Percentiles rank a stretch among this genome's conserved stretches.
These are phyloP conservation scores for Oreochromis aureus DNA, from an alignment of 2,113 vertebrate genomes.

Conservation along the genomic window DNA sequence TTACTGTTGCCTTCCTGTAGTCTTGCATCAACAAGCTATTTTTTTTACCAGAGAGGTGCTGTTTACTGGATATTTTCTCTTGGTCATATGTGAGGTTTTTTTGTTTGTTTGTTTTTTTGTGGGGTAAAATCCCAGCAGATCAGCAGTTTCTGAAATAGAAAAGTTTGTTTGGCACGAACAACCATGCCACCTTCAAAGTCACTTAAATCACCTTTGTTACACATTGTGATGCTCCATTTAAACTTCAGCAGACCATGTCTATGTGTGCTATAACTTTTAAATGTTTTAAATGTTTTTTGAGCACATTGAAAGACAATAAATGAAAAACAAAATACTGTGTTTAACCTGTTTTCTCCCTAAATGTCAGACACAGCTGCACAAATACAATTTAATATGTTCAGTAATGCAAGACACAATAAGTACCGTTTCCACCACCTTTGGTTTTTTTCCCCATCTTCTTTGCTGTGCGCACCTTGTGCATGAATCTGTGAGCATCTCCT, in stretches of 20 bases:
- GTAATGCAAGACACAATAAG: not conserved
- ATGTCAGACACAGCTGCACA: not conserved
- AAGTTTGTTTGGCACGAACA: not conserved
- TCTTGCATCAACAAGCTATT: rapidly evolving
- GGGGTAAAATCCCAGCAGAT: not conserved
- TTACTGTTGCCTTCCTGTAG: not conserved
- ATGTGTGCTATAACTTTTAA: not conserved
- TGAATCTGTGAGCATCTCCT: not conserved
- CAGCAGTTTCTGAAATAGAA: not conserved
- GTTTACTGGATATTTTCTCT: not conserved
- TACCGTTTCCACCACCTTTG: rapidly evolving
- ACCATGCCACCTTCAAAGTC: not conserved
- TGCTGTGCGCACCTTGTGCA: not conserved
- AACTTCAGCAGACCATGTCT: not conserved
- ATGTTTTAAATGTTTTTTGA: not conserved
- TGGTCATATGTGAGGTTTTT: not conserved
- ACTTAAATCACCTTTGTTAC: not conserved
- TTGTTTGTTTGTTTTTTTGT: not conserved
- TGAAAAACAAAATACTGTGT: not conserved
- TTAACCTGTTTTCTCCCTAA: not conserved
- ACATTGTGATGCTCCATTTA: not conserved
- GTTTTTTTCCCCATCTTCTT: not conserved
- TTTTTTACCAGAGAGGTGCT: not conserved
- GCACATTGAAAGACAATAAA: not conserved
- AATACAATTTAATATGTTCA: not conserved